Percentiles rank a stretch among this genome's conserved stretches.
These are phyloP conservation scores for Euwallacea fornicatus DNA, from an alignment of 1,140 invertebrate genomes.

Conservation along the genomic window DNA sequence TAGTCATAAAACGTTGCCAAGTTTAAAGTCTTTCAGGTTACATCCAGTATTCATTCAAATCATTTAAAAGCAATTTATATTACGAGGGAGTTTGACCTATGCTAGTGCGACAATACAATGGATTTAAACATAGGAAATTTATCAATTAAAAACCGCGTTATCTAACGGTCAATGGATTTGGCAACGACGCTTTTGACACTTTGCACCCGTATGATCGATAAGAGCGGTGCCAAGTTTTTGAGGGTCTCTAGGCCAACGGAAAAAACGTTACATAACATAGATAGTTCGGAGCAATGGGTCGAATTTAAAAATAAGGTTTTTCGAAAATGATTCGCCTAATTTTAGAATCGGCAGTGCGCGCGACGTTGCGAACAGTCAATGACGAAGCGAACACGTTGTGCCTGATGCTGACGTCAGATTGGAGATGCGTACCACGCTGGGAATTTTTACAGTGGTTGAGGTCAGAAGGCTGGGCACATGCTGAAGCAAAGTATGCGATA, in stretches of 20 bases:
- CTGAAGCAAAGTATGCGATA: too few species aligned
- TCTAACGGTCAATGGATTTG: background rate
- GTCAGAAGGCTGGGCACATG: constrained; percentile 1
- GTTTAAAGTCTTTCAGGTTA: background rate
- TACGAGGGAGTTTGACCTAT: too few species aligned
- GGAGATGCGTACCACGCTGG: background rate
- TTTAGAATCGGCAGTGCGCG: background rate
- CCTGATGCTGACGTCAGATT: constrained; percentile 5
- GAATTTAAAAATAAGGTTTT: background rate
- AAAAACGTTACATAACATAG: constrained; percentile 5
- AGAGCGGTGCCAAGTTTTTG: constrained; percentile 32
- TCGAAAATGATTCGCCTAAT: background rate
- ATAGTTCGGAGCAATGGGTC: background rate
- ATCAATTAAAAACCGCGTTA: too few species aligned
- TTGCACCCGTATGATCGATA: constrained; percentile 36
- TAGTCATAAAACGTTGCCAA: constrained; percentile 19
- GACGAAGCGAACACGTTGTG: constrained; percentile 9
- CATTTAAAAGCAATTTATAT: background rate
- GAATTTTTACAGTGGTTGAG: constrained; percentile 12
- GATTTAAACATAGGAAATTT: too few species aligned
- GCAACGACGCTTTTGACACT: constrained; percentile 34
- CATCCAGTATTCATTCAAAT: background rate
- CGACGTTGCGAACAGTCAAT: background rate
- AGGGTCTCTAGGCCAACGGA: constrained; percentile 6
- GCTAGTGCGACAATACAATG: too few species aligned